These are phyloP conservation scores for Himalopsyche kuldschensis DNA, from an alignment of 2,888 invertebrate genomes.

Conservation along the genomic window DNA sequence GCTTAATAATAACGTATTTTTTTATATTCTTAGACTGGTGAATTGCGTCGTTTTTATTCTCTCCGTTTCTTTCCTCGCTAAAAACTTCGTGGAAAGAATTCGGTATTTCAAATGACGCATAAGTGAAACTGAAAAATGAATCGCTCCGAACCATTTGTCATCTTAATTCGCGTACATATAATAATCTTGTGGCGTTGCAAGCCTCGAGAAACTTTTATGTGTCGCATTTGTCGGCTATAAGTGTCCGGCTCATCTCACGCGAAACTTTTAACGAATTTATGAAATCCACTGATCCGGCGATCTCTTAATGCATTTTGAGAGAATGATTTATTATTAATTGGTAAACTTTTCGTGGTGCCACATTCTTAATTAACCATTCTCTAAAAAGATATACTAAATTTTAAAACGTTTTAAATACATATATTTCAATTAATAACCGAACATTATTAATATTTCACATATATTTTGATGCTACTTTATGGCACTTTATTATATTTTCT, in stretches of 20 bases:
- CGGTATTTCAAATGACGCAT: slow-evolving; percentile 3
- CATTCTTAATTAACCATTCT: too few relatives aligned
- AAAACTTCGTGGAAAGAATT: neutral
- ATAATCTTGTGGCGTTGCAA: slow-evolving; percentile 7
- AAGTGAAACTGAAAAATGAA: slow-evolving; percentile 19
- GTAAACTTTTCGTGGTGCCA: too few relatives aligned
- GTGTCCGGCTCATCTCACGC: slow-evolving; percentile 9
- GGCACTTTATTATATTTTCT: too few relatives aligned
- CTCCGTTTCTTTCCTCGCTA: neutral
- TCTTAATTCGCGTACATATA: slow-evolving; percentile 21
- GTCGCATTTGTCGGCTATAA: neutral
- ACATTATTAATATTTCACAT: too few relatives aligned
- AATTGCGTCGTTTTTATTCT: too few relatives aligned
- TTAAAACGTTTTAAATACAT: too few relatives aligned
- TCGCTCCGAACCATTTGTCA: slow-evolving; percentile 19
- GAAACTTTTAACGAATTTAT: slow-evolving; percentile 33
- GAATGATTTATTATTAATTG: neutral
- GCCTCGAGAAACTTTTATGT: neutral
- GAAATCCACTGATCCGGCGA: slow-evolving; percentile 17
- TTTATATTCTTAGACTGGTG: too few relatives aligned
- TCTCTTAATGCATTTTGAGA: neutral
- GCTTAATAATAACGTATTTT: too few relatives aligned
- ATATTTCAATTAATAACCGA: too few relatives aligned
- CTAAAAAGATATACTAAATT: too few relatives aligned
- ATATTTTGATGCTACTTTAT: too few relatives aligned